Conservation (phyloP, 1,140 invertebrate genomes). For the Camponotus vicinus region DNA sequence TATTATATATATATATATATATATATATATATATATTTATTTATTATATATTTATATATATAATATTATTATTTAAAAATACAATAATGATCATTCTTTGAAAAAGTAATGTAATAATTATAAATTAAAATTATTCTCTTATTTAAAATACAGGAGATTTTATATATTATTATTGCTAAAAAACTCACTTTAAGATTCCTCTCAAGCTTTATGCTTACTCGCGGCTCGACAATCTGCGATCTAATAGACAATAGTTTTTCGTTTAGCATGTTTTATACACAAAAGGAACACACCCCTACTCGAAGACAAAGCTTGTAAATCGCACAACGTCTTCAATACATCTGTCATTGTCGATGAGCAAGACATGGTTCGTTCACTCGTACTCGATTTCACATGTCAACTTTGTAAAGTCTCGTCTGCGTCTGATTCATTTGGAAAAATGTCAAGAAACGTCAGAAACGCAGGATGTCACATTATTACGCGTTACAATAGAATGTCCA, state of each 20-base stretch:
- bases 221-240: not conserved
- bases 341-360: slow-evolving; percentile 27
- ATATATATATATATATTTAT: too few species aligned
- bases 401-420: not conserved
- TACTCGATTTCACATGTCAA: slow-evolving; percentile 53
- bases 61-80: not conserved
- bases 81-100: not conserved
- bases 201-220: slow-evolving; percentile 18
- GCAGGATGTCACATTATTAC: slow-evolving; percentile 20
- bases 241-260: slow-evolving; percentile 5
- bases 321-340: slow-evolving; percentile 10
- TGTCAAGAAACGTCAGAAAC: slow-evolving; percentile 19
- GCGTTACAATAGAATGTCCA: not conserved
- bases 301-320: slow-evolving; percentile 42
- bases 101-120: not conserved
- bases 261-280: slow-evolving; percentile 45
- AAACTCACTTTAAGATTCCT: slow-evolving; percentile 3
- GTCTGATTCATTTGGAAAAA: slow-evolving; percentile 12
- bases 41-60: not conserved
- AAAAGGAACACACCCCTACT: slow-evolving; percentile 30
- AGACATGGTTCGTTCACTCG: not conserved
- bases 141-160: not conserved
- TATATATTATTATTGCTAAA: not conserved
- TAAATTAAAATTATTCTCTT: not conserved
- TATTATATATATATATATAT: too few species aligned